phyloP scores from a whole-genome alignment of 2,888 invertebrate genomes.

The Vandiemenella viatica region DNA sequence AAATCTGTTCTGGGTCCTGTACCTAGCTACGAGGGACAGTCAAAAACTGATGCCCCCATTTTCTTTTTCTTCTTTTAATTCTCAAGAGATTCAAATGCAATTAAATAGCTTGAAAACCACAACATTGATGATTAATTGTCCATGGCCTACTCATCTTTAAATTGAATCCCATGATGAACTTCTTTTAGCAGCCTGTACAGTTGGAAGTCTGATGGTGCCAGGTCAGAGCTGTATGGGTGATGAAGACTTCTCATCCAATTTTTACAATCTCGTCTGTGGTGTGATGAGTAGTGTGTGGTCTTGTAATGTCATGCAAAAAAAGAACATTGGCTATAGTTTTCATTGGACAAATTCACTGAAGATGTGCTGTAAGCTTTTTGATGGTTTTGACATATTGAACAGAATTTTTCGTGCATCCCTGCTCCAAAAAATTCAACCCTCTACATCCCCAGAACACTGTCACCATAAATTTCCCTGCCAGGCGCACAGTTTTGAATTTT shows the following conservation, averaged over 20 bases:
- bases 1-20: too few species aligned
- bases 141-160: neutral
- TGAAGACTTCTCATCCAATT: neutral
- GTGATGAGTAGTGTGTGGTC: neutral
- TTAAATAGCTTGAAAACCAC: neutral
- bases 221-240: neutral
- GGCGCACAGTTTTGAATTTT: too few species aligned
- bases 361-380: neutral
- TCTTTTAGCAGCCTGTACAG: neutral
- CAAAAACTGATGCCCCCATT: neutral
- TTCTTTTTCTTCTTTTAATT: neutral
- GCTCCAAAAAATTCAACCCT: too few species aligned
- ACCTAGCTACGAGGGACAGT: neutral
- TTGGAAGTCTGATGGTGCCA: neutral
- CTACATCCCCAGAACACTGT: too few species aligned
- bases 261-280: neutral
- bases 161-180: neutral
- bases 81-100: neutral
- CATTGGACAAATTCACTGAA: neutral
- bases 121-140: neutral
- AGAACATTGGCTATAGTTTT: neutral
- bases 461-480: too few species aligned
- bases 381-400: neutral
- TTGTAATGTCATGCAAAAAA: neutral
- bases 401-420: too few species aligned